Percentiles rank a stretch among this genome's conserved stretches.
Conservation (phyloP, 2,797 vertebrate species). For the Epinephelus awoara region DNA sequence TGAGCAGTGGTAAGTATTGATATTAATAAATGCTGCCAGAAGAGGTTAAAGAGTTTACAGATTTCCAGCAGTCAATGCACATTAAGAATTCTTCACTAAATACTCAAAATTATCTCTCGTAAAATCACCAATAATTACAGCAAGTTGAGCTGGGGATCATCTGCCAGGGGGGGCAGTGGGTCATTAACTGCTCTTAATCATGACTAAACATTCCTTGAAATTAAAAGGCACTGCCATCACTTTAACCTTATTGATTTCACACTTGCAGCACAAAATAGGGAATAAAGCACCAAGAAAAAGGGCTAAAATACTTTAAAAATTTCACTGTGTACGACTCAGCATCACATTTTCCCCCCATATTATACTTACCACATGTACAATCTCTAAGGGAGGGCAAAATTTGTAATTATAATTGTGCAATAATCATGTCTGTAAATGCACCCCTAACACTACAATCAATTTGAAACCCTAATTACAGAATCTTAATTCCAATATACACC, state of each 20-base stretch:
- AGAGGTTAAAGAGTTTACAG: conserved; percentile 19
- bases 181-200: conserved; percentile 54
- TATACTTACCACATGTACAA: not conserved
- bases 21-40: not conserved
- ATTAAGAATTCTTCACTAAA: conserved; percentile 56
- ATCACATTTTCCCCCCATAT: not conserved
- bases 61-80: conserved; percentile 40
- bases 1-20: not conserved
- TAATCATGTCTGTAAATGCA: conserved; percentile 12
- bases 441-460: not conserved
- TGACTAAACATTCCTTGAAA: conserved; percentile 34
- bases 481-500: not conserved
- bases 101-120: conserved; percentile 29
- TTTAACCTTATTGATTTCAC: conserved; percentile 60
- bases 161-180: conserved; percentile 13
- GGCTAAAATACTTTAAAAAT: conserved; percentile 7
- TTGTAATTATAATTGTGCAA: not conserved
- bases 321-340: not conserved
- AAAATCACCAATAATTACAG: conserved; percentile 34
- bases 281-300: conserved; percentile 1
- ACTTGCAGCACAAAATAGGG: not conserved
- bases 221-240: conserved; percentile 34
- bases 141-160: conserved; percentile 31
- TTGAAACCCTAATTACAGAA: not conserved
- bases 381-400: not conserved